Evolutionary conservation across 2,113 vertebrate genomes (phyloP).

Genomic region (Heterotilapia buettikoferi): DNA sequence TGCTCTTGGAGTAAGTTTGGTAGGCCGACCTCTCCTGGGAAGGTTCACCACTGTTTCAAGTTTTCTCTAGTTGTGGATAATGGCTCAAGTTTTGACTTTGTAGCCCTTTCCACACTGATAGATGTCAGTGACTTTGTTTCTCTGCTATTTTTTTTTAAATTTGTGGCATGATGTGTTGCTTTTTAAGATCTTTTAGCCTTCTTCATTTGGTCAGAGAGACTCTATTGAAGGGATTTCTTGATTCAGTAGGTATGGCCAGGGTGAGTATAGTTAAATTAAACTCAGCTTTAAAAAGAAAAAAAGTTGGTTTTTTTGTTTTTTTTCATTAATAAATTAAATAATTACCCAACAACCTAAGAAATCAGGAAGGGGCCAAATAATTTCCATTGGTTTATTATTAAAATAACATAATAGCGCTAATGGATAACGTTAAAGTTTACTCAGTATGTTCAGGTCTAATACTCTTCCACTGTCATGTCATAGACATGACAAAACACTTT

Average conservation of each 20-base stretch:
- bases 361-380: neutral
- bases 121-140: neutral
- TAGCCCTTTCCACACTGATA: neutral
- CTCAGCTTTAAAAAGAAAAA: neutral
- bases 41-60: neutral
- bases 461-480: neutral
- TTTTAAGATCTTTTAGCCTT: neutral
- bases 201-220: neutral
- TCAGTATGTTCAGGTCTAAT: neutral
- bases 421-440: neutral
- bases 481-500: neutral
- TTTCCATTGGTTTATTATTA: neutral
- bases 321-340: neutral
- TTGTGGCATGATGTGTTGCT: neutral
- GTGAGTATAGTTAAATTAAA: neutral
- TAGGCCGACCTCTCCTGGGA: neutral
- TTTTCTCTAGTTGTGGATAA: neutral
- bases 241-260: neutral
- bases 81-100: neutral
- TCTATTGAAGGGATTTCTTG: neutral
- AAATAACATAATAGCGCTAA: neutral
- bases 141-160: neutral
- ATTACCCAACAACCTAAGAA: neutral
- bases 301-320: rapidly evolving
- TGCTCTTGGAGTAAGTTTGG: neutral